Percentiles rank a stretch among this genome's conserved stretches.
Conservation (phyloP, 2,113 vertebrate genomes). For the Delphinapterus leucas region DNA sequence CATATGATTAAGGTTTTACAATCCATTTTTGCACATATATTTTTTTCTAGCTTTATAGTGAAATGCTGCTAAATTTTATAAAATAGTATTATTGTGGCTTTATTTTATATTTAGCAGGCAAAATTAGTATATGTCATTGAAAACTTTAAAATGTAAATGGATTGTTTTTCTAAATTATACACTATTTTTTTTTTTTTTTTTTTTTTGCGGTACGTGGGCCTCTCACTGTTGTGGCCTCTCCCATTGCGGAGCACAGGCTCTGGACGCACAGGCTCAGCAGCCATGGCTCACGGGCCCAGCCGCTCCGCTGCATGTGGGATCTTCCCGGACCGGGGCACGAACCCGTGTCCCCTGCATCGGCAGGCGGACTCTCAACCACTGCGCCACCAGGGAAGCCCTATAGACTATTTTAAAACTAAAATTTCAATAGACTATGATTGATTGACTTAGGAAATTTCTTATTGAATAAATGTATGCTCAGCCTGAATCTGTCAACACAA, state of each 20-base stretch:
- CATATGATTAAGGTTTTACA: background rate
- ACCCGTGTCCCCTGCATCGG: no score
- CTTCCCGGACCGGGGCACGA: rapidly evolving
- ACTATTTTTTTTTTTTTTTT: background rate
- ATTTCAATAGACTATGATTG: background rate
- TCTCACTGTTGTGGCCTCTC: no score
- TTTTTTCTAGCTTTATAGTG: background rate
- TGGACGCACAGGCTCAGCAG: no score
- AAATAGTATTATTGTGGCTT: background rate
- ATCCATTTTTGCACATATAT: background rate
- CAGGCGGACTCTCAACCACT: no score
- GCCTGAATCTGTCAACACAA: background rate
- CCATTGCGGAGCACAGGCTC: no score
- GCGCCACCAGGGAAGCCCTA: no score
- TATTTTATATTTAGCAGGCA: background rate
- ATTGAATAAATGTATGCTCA: constrained; percentile 10
- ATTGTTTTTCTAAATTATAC: background rate
- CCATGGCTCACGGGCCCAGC: no score
- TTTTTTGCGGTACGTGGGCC: no score
- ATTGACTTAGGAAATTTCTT: background rate
- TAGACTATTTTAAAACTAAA: background rate
- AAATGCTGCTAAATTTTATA: background rate
- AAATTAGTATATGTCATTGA: constrained; percentile 18
- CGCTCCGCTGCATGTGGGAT: no score
- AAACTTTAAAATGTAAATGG: background rate